Conservation (phyloP, 1,140 invertebrate species). For the Saxidomus purpurata region DNA sequence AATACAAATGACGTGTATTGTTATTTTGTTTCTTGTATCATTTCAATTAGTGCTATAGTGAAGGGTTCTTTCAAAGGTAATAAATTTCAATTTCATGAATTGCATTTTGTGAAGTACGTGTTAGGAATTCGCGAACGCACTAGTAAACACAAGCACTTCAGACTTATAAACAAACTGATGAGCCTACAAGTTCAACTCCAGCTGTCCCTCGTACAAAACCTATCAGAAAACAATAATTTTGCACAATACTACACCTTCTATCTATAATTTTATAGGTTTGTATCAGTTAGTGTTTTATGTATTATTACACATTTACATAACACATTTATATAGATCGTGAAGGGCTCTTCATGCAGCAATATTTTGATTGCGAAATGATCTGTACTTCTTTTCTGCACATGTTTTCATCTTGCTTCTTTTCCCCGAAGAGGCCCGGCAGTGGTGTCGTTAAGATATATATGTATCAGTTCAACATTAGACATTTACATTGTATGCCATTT, state of each 20-base stretch:
- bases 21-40: no score
- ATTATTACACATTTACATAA: background rate
- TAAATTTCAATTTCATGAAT: no score
- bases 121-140: background rate
- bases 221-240: background rate
- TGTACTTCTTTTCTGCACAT: slow-evolving; percentile 37
- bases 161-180: background rate
- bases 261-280: background rate
- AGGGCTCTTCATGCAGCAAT: background rate
- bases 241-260: slow-evolving; percentile 28
- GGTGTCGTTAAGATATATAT: no score
- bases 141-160: background rate
- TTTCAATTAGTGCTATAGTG: no score
- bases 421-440: background rate
- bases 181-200: background rate
- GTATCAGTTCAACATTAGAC: no score
- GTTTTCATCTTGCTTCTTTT: slow-evolving; percentile 11
- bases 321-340: background rate
- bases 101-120: background rate
- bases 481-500: no score
- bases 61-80: no score
- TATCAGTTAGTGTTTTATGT: slow-evolving; percentile 33
- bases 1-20: no score
- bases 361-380: background rate
- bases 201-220: slow-evolving; percentile 31